Evolutionary conservation across 2,888 invertebrate species (phyloP).

Genomic region (Nasonia oneida): DNA sequence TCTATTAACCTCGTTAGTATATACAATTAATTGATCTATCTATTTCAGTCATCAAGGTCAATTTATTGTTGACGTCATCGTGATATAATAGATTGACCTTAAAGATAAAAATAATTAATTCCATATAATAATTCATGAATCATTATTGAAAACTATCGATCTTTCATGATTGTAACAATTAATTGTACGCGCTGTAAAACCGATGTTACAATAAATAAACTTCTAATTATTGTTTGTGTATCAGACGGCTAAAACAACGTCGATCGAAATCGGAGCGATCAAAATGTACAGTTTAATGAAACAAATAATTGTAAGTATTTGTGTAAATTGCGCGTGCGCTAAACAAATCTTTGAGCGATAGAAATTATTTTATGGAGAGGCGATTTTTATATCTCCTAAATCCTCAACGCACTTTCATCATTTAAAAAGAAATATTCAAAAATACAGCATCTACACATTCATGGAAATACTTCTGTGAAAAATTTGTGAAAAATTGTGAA

Average conservation of each 20-base stretch:
- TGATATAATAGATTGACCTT: constrained; percentile 53
- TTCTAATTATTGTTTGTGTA: not conserved
- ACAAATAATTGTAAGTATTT: not conserved
- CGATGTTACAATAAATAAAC: not conserved
- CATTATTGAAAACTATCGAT: constrained; percentile 41
- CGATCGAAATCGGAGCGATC: not conserved
- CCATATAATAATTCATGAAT: constrained; percentile 27
- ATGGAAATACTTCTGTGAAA: constrained; percentile 42
- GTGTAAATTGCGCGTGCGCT: not conserved
- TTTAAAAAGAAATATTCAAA: constrained; percentile 26
- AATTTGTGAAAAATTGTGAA: constrained; percentile 49
- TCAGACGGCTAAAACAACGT: not conserved
- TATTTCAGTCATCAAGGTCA: constrained; percentile 55
- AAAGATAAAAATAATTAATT: constrained; percentile 51
- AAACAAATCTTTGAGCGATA: not conserved
- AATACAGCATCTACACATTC: constrained; percentile 32
- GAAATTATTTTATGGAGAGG: constrained; percentile 30
- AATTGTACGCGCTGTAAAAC: not conserved
- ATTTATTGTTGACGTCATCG: constrained; percentile 52
- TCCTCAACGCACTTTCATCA: not conserved
- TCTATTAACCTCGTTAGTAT: constrained; percentile 29
- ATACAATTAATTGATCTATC: constrained; percentile 52
- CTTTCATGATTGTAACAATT: constrained; percentile 1
- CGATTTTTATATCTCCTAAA: constrained; percentile 30
- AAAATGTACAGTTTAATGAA: not conserved